Evolutionary conservation across 2,888 invertebrate genomes (phyloP).

Genomic region (Melieria omissa): DNA sequence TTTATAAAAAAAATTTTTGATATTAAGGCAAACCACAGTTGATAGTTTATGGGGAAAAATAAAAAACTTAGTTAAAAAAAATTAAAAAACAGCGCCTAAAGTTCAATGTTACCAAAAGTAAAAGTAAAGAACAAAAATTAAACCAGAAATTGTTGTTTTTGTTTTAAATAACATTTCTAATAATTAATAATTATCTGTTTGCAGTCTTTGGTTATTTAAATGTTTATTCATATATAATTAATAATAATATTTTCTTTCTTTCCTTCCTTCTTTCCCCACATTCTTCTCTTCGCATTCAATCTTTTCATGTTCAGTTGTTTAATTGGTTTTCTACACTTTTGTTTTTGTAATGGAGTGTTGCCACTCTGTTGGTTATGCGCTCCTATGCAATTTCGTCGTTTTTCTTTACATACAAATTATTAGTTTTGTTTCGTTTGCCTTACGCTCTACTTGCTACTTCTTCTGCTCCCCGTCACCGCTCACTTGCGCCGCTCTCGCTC

Average conservation of each 20-base stretch:
- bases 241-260: conserved; percentile 47
- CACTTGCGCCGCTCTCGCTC: conserved; percentile 7
- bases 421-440: conserved; percentile 30
- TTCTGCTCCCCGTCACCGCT: neutral
- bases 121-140: conserved; percentile 31
- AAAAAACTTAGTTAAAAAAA: too few species aligned
- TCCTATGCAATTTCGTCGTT: conserved; percentile 1
- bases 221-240: conserved; percentile 50
- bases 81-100: too few species aligned
- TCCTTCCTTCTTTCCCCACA: conserved; percentile 48
- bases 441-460: conserved; percentile 3
- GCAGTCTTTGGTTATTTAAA: conserved; percentile 69
- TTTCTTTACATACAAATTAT: neutral
- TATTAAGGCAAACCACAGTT: too few species aligned
- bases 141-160: conserved; percentile 22
- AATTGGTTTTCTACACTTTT: conserved; percentile 24
- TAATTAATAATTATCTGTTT: conserved; percentile 68
- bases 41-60: too few species aligned
- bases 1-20: too few species aligned
- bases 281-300: conserved; percentile 40
- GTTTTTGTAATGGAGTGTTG: conserved; percentile 21
- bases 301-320: conserved; percentile 12
- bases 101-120: neutral
- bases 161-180: conserved; percentile 66
- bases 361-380: neutral